phyloP scores from a whole-genome alignment of 1,140 invertebrate species.

The Cardiocondyla obscurior region DNA sequence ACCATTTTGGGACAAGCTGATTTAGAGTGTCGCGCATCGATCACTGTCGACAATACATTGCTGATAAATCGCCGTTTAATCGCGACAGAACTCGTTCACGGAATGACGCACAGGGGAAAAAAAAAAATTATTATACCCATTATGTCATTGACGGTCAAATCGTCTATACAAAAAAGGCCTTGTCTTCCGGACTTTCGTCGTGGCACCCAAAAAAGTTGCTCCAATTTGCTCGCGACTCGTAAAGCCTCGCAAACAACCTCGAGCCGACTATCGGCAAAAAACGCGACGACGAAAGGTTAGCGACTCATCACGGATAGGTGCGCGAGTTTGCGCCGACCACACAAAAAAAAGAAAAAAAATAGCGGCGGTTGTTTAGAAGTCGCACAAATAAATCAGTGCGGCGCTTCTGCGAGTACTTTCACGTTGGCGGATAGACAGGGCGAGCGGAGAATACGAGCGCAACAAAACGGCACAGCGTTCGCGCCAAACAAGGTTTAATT shows the following conservation, averaged over 20 bases:
- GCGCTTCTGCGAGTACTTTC: constrained; percentile 71
- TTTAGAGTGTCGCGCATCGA: constrained; percentile 55
- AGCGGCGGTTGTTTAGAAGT: constrained; percentile 47
- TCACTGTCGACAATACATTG: constrained; percentile 60
- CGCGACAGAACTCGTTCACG: constrained; percentile 44
- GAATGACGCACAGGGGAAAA: constrained; percentile 22
- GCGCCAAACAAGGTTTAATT: constrained; percentile 77
- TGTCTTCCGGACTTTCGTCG: constrained; percentile 50
- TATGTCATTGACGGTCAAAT: background rate
- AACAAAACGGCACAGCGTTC: constrained; percentile 65
- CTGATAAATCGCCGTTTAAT: constrained; percentile 68
- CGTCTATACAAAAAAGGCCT: constrained; percentile 48
- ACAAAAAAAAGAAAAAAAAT: no score
- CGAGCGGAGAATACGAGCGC: constrained; percentile 14
- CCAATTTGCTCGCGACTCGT: constrained; percentile 62
- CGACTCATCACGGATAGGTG: constrained; percentile 5
- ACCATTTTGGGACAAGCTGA: constrained; percentile 50
- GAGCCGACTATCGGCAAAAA: background rate
- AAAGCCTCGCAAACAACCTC: background rate
- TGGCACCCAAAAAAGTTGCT: constrained; percentile 63
- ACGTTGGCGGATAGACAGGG: constrained; percentile 50
- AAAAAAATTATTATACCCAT: constrained; percentile 57
- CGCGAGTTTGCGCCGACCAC: constrained; percentile 14
- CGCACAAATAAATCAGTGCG: constrained; percentile 75
- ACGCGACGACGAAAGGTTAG: background rate